Base-by-base conservation (phyloP, 2,113 vertebrate species). In the Corythaixoides concolor region DNA sequence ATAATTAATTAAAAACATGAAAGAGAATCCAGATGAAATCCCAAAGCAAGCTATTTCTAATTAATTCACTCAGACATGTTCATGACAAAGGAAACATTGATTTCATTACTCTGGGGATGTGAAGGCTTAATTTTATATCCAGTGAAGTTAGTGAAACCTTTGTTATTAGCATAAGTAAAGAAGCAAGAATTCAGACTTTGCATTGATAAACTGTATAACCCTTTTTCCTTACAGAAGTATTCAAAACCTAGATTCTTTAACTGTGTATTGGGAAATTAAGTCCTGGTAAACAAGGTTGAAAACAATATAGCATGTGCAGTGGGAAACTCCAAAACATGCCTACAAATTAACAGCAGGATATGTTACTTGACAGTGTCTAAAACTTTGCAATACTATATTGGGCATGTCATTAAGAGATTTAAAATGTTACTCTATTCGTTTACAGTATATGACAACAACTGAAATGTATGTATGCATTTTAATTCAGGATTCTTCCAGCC, bases 61-160 rank as follows among this genome's bases (percentile, higher is more conserved):
- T 96, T 96, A 94, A 95, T 93, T 95, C 37, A 83, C 55, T 69
- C 78, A 96, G 63, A 85, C 55, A 59, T 47, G 52, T 90, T 88
- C 64, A 86, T 67, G 88, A 91, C 0, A 64, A 94, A 93, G 41
- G 55, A 90, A 95, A 90, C 43, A 77, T 43, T 86, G 72, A 85
- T 88, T 93, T 83, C 32, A 88, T 95, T 93, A 47, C 82, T 83
- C 6, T 10, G 73, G 85, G 90, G 70, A 55, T 96, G 32, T 5
- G 13, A 85, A 93, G n/a, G n/a, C 19, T 93, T 91, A 72, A 90
- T 91, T 94, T 94, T 58, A 45, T 47, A 92, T 23, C 63, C 28
- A 16, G 37, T 58, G n/a, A 88, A 88, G 64, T 69, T 68, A 89
- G 49, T 19, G 53, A 93, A 93, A 91, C 45, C 50, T 94, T 84